Base-by-base conservation (phyloP, 2,797 vertebrate species). In the Rhincodon typus region DNA sequence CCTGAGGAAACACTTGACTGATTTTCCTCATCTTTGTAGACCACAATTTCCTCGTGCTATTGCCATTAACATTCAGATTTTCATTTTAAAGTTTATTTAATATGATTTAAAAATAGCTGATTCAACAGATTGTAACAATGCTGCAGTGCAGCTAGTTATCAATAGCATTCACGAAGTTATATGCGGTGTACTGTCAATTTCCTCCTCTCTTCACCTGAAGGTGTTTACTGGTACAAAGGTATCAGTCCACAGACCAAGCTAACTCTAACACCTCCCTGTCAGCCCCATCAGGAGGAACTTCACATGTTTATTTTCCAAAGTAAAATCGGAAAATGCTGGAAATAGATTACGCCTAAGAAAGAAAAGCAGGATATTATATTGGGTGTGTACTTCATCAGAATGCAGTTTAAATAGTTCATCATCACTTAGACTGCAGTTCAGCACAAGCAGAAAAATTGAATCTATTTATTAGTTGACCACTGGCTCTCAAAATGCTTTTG, bases 381-480 rank as follows among this genome's bases (percentile, higher is more conserved):
- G 38, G 62, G n/a, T 93, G 7, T n/a, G 66, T 2, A 4, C 62
- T 10, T 42, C 62, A 42, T 42, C n/a, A 69, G 90, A 93, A 93
- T 19, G 25, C 34, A 93, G 90, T 25, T 93, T 38, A 69, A 66
- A 93, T 69, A n/a, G 66, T n/a, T 69, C 23, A 67, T 67, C 88
- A n/a, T 67, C 19, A 25, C 62, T 93, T 93, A 93, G 90, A 38
- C n/a, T 67, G 90, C 66, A 69, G 10, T 38, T n/a, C 90, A 93
- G 62, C 34, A 69, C 66, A 66, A 69, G 90, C 90, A 93, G 66
- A 93, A 93, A 84, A 93, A 69, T n/a, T 69, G 66, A 69, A 93
- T 93, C 90, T 69, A 93, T 93, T 93, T 93, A 93, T 93, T 25
- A 66, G 42, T 93, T 93, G n/a, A 66, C 62, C 90, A 93, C 90